Evolutionary conservation across 2,797 vertebrate genomes (phyloP).

Genomic region (Oreochromis mossambicus): DNA sequence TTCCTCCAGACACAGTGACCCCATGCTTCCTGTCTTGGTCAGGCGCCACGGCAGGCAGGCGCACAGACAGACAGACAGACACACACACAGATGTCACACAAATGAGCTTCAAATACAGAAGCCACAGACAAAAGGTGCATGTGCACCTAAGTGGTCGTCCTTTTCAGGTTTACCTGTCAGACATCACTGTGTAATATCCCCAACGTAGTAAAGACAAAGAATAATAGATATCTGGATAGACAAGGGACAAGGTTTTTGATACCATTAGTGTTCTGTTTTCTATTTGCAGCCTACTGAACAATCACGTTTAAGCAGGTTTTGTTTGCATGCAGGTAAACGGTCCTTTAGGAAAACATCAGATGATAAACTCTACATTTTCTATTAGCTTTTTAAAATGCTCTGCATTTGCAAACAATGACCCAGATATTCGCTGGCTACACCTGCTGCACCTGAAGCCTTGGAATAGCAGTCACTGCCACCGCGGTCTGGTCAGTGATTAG

Average conservation of each 20-base stretch:
- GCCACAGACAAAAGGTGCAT: background rate
- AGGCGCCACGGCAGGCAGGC: slow-evolving; percentile 6
- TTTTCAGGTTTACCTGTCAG: background rate
- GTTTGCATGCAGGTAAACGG: fast-evolving
- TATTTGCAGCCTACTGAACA: background rate
- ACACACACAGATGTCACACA: background rate
- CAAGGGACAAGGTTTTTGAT: background rate
- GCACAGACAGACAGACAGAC: background rate
- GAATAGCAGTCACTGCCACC: background rate
- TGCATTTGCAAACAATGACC: background rate
- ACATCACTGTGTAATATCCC: background rate
- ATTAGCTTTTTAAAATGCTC: background rate
- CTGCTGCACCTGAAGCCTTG: background rate
- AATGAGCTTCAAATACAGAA: background rate
- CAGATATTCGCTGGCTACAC: background rate
- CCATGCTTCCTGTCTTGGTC: slow-evolving; percentile 37
- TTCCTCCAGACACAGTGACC: slow-evolving; percentile 44
- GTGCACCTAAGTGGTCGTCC: background rate
- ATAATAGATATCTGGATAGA: background rate
- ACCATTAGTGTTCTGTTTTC: background rate
- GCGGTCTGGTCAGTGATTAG: fast-evolving
- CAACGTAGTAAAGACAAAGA: background rate
- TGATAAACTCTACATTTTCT: background rate
- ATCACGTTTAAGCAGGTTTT: background rate
- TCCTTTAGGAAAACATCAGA: background rate